Conservation (phyloP, 2,113 vertebrate genomes). For the Heterochromis multidens region DNA sequence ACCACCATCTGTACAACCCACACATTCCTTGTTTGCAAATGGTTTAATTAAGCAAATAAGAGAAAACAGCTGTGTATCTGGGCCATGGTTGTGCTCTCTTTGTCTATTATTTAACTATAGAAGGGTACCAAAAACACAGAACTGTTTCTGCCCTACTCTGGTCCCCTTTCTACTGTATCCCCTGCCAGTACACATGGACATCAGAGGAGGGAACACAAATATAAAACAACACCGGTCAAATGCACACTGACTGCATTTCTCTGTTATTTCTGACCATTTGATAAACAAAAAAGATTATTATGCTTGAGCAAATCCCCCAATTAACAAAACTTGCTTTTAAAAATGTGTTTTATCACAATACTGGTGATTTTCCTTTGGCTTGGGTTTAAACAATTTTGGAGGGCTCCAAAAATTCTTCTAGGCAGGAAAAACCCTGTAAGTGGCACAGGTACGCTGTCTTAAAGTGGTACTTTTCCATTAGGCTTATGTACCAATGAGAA, state of each 20-base stretch:
- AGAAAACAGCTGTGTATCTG: background rate
- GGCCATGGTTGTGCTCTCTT: background rate
- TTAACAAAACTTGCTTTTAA: background rate
- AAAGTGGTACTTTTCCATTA: background rate
- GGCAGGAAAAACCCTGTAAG: background rate
- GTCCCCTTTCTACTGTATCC: background rate
- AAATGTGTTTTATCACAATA: background rate
- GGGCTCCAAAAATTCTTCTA: background rate
- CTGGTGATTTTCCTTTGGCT: background rate
- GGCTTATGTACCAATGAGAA: background rate
- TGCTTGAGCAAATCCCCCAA: background rate
- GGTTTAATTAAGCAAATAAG: background rate
- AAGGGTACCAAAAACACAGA: background rate
- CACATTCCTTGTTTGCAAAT: background rate
- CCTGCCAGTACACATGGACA: background rate
- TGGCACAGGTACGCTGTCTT: background rate
- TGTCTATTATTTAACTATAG: background rate
- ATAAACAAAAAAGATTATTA: background rate
- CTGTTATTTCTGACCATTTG: background rate
- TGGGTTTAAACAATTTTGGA: background rate
- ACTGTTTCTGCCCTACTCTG: background rate
- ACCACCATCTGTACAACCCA: background rate
- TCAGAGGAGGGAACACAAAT: background rate
- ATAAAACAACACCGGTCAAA: background rate
- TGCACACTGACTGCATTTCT: background rate